Evolutionary conservation across 2,888 invertebrate genomes (phyloP), one percentile per base, ranked within the genome.

Genomic region (Papilio demoleus): DNA sequence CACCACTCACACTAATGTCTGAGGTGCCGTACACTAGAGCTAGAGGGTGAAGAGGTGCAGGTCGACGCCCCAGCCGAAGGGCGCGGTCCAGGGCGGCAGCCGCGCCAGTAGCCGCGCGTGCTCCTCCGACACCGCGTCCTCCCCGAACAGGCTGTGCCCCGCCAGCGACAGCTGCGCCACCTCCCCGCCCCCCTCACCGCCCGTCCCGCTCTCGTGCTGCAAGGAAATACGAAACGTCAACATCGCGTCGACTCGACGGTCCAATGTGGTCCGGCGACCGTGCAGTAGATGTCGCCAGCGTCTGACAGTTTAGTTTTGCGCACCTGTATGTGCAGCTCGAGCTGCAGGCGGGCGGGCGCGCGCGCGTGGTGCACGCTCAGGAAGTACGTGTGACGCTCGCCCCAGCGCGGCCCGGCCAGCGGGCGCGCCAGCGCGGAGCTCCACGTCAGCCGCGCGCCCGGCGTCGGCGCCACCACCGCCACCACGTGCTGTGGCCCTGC

Each of bases 61-160:
- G 63, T 95, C 94, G 2, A 95, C 94, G 70, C 94, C 94, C 96
- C 96, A 96, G 72, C 94, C 94, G 40, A 94, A 94, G 66, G 94
- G 89, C 24, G 95, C 95, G 36, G 94, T 93, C 95, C 95, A 94
- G 0, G 88, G 77, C 40, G 96, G 96, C 80, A 96, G 94, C 76
- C 94, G 90, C 14, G 79, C 80, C 72, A 95, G 84, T 73, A 95
- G 93, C 45, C 59, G 87, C 80, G 70, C 90, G 87, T 77, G 96
- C 88, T 71, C 91, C 78, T 42, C 78, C 9, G 94, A 91, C 61
- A 86, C 87, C 81, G 93, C 92, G 70, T 90, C 86, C 85, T 42
- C 94, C 93, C 95, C 83, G 94, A 93, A 72, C 79, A 80, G 75
- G 42, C 79, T 81, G 83, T 95, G 95, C 0, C 94, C 94, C 38